Evolutionary conservation across 2,113 vertebrate species (phyloP).

Genomic region (Podiceps cristatus): DNA sequence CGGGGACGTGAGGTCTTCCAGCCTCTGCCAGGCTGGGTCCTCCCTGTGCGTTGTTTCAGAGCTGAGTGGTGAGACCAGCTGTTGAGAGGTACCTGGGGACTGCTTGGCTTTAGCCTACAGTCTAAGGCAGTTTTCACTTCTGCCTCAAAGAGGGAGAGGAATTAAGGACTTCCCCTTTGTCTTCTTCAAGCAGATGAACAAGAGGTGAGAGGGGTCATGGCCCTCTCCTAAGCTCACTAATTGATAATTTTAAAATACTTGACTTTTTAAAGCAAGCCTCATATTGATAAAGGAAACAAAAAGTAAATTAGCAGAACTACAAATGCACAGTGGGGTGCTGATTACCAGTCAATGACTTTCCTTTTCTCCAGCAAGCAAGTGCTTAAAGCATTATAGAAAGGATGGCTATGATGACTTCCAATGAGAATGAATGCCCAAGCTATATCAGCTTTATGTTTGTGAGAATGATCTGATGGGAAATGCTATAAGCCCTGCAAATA

Average conservation of each 20-base stretch:
- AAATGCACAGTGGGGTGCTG: constrained; percentile 48
- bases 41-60: background rate
- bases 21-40: background rate
- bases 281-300: constrained; percentile 63
- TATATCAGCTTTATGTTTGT: constrained; percentile 47
- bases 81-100: background rate
- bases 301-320: constrained; percentile 58
- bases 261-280: constrained; percentile 36
- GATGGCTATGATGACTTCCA: constrained; percentile 54
- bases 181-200: background rate
- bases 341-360: constrained; percentile 56
- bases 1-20: background rate
- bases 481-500: constrained; percentile 22
- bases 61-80: background rate
- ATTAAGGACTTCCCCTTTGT: background rate
- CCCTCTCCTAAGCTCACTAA: constrained; percentile 2
- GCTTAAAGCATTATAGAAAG: constrained; percentile 40
- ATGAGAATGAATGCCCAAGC: constrained; percentile 29
- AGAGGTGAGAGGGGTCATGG: constrained; percentile 13
- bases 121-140: background rate
- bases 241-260: constrained; percentile 46
- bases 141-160: background rate
- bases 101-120: background rate
- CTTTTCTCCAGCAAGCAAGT: constrained; percentile 42
- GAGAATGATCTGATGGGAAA: constrained; percentile 58